Conservation (phyloP, 2,113 vertebrate genomes). For the Tragelaphus buxtoni region DNA sequence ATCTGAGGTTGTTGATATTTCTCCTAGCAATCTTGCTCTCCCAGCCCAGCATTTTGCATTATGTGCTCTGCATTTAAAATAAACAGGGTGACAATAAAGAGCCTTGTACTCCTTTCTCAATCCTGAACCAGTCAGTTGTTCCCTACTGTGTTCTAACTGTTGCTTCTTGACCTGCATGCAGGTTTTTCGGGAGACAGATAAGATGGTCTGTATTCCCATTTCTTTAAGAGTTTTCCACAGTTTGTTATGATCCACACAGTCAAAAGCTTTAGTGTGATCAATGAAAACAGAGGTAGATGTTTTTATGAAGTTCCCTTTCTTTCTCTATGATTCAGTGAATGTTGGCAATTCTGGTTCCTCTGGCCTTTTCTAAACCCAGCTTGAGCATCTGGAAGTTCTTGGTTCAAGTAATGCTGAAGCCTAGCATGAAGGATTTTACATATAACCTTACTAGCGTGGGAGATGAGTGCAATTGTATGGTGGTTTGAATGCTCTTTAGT, state of each 20-base stretch:
- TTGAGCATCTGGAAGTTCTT: neutral
- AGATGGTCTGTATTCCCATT: neutral
- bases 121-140: neutral
- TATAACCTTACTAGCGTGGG: neutral
- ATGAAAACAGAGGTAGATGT: neutral
- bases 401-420: neutral
- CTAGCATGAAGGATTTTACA: neutral
- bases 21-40: neutral
- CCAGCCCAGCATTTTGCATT: neutral
- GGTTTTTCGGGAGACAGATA: neutral
- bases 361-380: neutral
- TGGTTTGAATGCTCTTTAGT: neutral
- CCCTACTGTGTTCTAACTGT: neutral
- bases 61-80: neutral
- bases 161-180: neutral
- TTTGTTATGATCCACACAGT: neutral
- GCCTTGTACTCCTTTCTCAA: neutral
- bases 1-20: neutral
- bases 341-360: neutral
- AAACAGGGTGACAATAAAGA: neutral
- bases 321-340: neutral
- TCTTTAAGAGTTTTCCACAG: neutral
- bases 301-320: neutral
- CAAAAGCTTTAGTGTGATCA: neutral
- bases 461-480: neutral